These are phyloP conservation scores for Nesidiocoris tenuis DNA, from an alignment of 2,888 invertebrate species.

Conservation along the genomic window DNA sequence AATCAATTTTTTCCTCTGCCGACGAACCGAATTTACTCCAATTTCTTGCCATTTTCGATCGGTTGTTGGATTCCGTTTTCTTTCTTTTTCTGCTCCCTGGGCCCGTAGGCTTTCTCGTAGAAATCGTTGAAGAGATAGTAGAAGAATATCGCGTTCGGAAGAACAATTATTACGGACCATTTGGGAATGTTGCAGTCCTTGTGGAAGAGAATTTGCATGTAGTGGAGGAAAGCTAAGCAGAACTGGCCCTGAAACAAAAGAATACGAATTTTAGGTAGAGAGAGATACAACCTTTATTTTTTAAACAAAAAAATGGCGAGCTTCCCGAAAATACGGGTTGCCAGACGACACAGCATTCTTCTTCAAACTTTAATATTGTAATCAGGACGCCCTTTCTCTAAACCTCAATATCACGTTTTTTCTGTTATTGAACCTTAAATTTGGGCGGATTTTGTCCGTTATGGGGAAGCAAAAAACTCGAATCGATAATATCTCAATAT, in stretches of 20 bases:
- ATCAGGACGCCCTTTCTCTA: too few relatives aligned
- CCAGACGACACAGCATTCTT: too few relatives aligned
- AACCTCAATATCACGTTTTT: too few relatives aligned
- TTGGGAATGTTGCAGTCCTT: slow-evolving; percentile 52
- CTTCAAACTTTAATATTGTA: too few relatives aligned
- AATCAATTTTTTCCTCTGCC: too few relatives aligned
- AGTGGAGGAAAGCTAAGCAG: slow-evolving; percentile 53
- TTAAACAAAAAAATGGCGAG: too few relatives aligned
- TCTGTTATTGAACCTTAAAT: too few relatives aligned
- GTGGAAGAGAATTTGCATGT: slow-evolving; percentile 52
- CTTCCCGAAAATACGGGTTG: too few relatives aligned
- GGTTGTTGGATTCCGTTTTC: slow-evolving; percentile 1
- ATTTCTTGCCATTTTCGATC: slow-evolving; percentile 33
- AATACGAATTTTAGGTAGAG: background rate
- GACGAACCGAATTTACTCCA: slow-evolving; percentile 19
- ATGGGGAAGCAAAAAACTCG: too few relatives aligned
- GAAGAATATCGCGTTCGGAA: slow-evolving; percentile 56
- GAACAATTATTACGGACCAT: slow-evolving; percentile 52
- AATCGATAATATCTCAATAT: too few relatives aligned
- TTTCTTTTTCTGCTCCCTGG: slow-evolving; percentile 1
- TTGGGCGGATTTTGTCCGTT: too few relatives aligned
- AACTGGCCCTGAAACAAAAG: slow-evolving; percentile 52
- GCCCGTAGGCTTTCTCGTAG: slow-evolving; percentile 56
- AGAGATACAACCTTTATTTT: too few relatives aligned
- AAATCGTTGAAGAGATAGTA: slow-evolving; percentile 59